phyloP scores from a whole-genome alignment of 1,140 invertebrate species.

The Hesperophylax magnus region DNA sequence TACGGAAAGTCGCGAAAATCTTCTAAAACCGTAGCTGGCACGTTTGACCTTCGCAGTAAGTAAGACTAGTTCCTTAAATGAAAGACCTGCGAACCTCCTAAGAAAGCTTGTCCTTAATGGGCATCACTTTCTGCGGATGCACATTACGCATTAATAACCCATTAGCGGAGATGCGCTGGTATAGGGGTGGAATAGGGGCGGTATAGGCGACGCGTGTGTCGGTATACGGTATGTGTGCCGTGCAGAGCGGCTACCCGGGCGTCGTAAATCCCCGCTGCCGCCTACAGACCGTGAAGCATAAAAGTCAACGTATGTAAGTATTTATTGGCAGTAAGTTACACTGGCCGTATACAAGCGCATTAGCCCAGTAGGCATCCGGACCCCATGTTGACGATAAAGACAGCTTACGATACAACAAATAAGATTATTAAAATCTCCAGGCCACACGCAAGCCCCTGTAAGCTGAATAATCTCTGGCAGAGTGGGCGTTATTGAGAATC shows the following conservation, averaged over 20 bases:
- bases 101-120: no score
- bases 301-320: slow-evolving; percentile 38
- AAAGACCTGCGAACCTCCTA: no score
- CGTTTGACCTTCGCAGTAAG: no score
- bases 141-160: slow-evolving; percentile 22
- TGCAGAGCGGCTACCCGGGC: slow-evolving; percentile 2
- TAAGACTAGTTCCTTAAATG: no score
- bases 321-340: slow-evolving; percentile 36
- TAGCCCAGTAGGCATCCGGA: slow-evolving; percentile 8
- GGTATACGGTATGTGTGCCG: no score
- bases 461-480: no score
- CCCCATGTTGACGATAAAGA: slow-evolving; percentile 14
- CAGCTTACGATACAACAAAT: slow-evolving; percentile 4
- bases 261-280: slow-evolving; percentile 26
- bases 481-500: no score
- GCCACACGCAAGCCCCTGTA: neutral
- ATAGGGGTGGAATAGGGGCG: neutral
- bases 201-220: neutral
- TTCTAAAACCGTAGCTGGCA: no score
- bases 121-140: slow-evolving; percentile 2
- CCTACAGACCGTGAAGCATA: slow-evolving; percentile 37
- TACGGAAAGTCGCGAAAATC: no score
- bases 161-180: neutral
- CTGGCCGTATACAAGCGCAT: slow-evolving; percentile 20
- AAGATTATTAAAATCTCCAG: slow-evolving; percentile 27